Percentiles rank a stretch among this genome's conserved stretches.
Conservation (phyloP, 1,140 invertebrate genomes). For the Drosophila bocki region DNA sequence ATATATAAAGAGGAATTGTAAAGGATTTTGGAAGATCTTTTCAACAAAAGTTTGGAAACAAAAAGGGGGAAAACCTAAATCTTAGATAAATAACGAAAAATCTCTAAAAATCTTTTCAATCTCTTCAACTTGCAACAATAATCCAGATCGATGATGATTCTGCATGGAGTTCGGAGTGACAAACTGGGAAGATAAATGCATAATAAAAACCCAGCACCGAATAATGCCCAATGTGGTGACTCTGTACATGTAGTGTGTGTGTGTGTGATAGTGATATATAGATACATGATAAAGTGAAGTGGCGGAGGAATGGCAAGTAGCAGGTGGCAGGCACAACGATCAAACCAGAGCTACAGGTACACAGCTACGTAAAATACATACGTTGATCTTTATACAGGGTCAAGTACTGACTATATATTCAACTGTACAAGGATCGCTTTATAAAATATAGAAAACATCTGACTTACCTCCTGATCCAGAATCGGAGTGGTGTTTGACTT, state of each 20-base stretch:
- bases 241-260: conserved; percentile 34
- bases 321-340: conserved; percentile 72
- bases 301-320: conserved; percentile 24
- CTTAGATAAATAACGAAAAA: too few relatives aligned
- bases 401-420: conserved; percentile 16
- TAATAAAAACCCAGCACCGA: conserved; percentile 52
- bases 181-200: conserved; percentile 18
- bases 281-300: conserved; percentile 46
- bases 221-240: conserved; percentile 34
- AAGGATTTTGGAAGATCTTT: neutral
- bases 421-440: conserved; percentile 36
- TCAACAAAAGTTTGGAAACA: neutral
- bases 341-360: conserved; percentile 62
- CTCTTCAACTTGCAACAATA: too few relatives aligned
- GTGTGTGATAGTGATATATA: conserved; percentile 10
- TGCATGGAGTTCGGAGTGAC: conserved; percentile 33
- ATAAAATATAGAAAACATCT: too few relatives aligned
- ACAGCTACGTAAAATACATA: conserved; percentile 50
- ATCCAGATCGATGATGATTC: conserved; percentile 2
- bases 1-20: neutral
- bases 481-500: conserved; percentile 86
- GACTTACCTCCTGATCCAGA: conserved; percentile 89
- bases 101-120: too few relatives aligned
- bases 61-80: neutral
- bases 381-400: conserved; percentile 51